Base-by-base conservation (phyloP, 2,888 invertebrate species). In the Iphiclides podalirius region DNA sequence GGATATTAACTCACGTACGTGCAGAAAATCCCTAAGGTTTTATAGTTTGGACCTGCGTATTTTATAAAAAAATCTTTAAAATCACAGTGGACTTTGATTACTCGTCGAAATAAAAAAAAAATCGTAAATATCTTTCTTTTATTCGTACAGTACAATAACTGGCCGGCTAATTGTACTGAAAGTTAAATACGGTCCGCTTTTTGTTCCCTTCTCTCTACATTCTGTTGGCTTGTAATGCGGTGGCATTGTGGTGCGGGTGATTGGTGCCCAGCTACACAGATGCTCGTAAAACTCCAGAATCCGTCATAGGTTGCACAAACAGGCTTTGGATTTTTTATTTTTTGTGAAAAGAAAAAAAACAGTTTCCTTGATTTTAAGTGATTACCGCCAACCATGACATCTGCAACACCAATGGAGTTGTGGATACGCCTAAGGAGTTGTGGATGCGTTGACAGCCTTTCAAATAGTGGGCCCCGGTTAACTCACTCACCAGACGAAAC, bases 101-200 rank as follows among this genome's bases (percentile, higher is more conserved):
- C 31, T n/a, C 31, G 12, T 31, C 31, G 31, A 41, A 42, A 20
- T 17, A 16, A 34, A 43, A 9, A 23, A 35, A 15, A 14, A 35
- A 39, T 12, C 12, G 13, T 13, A 42, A 6, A 20, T 12, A 12
- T 26, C 34, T 35, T 40, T 33, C 38, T 39, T 39, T 47, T 39
- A 47, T 47, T 34, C 31, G 23, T 23, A 39, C 16, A 16, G 34
- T 23, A 47, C 33, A 47, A 39, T 47, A 23, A 47, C 34, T 47
- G 12, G 41, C 16, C 36, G 11, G 36, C 26, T 41, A 20, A 36
- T 31, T 41, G 12, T 15, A 17, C 36, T 48, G 42, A 31, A 37
- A 42, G 37, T 48, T 20, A 35, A 47, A 41, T 31, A 28, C 37
- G 36, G 47, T 37, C 15, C 0, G 42, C 4, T 17, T 42, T 42